Conservation (phyloP, 2,888 invertebrate species). For the Ophioninae sp. region DNA sequence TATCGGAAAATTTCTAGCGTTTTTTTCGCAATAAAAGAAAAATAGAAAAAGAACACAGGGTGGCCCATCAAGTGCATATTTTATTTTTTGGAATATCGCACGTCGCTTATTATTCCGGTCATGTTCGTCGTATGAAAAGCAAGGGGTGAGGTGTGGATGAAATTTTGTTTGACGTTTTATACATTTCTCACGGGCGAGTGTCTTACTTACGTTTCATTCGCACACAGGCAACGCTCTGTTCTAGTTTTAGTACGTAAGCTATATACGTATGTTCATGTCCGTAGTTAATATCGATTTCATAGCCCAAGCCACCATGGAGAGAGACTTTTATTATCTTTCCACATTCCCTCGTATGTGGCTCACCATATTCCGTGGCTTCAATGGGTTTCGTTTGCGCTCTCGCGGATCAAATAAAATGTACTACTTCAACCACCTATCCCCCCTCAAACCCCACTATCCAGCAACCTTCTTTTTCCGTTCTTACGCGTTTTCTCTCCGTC, state of each 20-base stretch:
- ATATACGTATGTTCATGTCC: neutral
- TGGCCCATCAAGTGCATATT: neutral
- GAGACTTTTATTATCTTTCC: constrained; percentile 55
- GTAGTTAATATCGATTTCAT: constrained; percentile 49
- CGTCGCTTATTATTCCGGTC: constrained; percentile 44
- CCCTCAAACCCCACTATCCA: too few species aligned
- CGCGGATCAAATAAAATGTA: constrained; percentile 49
- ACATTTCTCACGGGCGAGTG: constrained; percentile 11
- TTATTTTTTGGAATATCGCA: constrained; percentile 4
- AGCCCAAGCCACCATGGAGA: constrained; percentile 21
- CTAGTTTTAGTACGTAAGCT: neutral
- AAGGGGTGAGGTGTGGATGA: constrained; percentile 14
- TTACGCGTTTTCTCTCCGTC: constrained; percentile 11
- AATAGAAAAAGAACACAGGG: neutral
- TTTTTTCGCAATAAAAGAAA: neutral
- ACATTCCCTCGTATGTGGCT: constrained; percentile 39
- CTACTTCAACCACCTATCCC: constrained; percentile 19
- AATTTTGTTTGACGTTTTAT: constrained; percentile 33
- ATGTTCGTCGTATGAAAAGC: neutral
- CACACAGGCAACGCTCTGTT: neutral
- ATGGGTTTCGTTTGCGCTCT: constrained; percentile 47
- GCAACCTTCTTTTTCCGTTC: constrained; percentile 2
- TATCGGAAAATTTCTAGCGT: neutral
- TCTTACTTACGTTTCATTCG: constrained; percentile 25
- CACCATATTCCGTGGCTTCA: constrained; percentile 38